phyloP scores from a whole-genome alignment of 2,888 invertebrate species.

The Hetaerina titia region DNA sequence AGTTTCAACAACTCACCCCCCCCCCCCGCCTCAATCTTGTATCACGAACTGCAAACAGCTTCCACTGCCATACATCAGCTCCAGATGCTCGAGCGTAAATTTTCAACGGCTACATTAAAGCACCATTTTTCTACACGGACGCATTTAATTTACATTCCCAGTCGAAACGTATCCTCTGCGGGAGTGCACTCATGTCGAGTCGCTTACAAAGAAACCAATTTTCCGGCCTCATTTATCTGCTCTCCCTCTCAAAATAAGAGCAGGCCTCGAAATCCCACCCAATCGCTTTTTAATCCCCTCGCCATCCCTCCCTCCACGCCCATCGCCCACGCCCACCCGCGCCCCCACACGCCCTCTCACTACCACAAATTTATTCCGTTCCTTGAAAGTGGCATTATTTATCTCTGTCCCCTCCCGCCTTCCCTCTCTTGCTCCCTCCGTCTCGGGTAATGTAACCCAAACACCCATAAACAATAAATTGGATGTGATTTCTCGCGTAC shows the following conservation, averaged over 20 bases:
- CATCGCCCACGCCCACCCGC: neutral
- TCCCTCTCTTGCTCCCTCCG: neutral
- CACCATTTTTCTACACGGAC: neutral
- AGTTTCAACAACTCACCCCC: too few species aligned
- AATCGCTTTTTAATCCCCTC: constrained; percentile 57
- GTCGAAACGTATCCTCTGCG: neutral
- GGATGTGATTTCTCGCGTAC: constrained; percentile 38
- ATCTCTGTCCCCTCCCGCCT: constrained; percentile 25
- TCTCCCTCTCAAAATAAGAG: constrained; percentile 45
- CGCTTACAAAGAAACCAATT: constrained; percentile 50
- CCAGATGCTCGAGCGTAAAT: neutral
- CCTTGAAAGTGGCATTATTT: constrained; percentile 23
- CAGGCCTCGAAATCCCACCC: constrained; percentile 29
- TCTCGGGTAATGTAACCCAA: neutral
- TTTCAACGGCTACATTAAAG: neutral
- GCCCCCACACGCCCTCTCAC: neutral
- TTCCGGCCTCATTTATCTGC: constrained; percentile 53
- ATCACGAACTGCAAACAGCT: too few species aligned
- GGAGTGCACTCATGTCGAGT: neutral
- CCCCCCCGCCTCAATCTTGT: too few species aligned
- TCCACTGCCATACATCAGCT: neutral
- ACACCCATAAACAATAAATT: constrained; percentile 39
- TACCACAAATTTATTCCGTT: constrained; percentile 42
- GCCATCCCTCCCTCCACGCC: neutral
- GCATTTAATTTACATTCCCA: neutral